These are phyloP conservation scores for Threskiornis aethiopicus DNA, from an alignment of 2,797 vertebrate species.

Conservation along the genomic window DNA sequence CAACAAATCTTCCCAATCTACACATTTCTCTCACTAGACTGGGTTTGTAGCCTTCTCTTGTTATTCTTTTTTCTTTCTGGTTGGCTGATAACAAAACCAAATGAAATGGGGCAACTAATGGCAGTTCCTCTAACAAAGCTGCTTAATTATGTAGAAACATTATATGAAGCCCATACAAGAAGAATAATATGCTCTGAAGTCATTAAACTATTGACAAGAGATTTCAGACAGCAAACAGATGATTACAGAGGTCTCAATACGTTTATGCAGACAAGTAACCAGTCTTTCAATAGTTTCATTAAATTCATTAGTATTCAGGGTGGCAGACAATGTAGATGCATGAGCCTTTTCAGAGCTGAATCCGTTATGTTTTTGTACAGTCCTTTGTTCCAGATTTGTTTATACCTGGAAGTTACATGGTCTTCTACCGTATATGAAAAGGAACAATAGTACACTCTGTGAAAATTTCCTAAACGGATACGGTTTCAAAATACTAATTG, in stretches of 20 bases:
- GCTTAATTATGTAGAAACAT: conserved; percentile 69
- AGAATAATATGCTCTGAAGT: conserved; percentile 60
- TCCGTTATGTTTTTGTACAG: conserved; percentile 53
- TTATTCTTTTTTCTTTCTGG: conserved; percentile 50
- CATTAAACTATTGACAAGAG: conserved; percentile 65
- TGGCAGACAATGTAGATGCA: conserved; percentile 53
- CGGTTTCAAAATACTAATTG: not conserved
- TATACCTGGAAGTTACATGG: conserved; percentile 29
- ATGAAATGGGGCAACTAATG: conserved; percentile 64
- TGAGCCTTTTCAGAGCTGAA: conserved; percentile 54
- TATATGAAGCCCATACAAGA: conserved; percentile 60
- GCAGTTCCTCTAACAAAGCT: conserved; percentile 62
- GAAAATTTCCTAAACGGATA: not conserved
- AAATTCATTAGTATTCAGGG: conserved; percentile 61
- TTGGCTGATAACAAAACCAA: conserved; percentile 50
- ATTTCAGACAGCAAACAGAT: conserved; percentile 63
- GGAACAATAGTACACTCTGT: not conserved
- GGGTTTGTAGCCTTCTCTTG: conserved; percentile 22
- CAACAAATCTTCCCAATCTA: not conserved
- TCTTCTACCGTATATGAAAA: not conserved
- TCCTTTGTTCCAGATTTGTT: conserved; percentile 56
- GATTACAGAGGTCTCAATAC: conserved; percentile 58
- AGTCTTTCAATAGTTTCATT: conserved; percentile 63
- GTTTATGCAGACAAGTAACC: conserved; percentile 48
- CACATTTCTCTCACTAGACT: conserved; percentile 13